Conservation (phyloP, 2,888 invertebrate genomes). For the Tetranychus piercei region DNA sequence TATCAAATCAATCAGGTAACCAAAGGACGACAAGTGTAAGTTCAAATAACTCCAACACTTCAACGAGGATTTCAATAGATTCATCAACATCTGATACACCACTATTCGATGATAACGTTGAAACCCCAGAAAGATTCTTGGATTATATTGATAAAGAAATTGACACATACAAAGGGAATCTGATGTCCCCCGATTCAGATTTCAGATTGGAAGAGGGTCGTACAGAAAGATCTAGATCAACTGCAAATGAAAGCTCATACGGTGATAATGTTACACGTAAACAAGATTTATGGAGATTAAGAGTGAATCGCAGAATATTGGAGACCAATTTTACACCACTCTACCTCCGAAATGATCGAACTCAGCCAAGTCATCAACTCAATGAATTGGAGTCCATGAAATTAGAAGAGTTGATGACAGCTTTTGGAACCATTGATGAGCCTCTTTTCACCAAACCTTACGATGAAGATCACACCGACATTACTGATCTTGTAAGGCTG, state of each 20-base stretch:
- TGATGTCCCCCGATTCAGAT: not conserved
- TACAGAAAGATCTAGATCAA: not conserved
- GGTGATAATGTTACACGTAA: not conserved
- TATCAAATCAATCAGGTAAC: not conserved
- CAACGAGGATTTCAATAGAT: not conserved
- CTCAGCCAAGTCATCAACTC: not conserved
- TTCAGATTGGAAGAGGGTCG: not conserved
- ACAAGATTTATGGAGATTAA: not conserved
- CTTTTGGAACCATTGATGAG: slow-evolving; percentile 1
- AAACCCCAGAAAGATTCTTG: not conserved
- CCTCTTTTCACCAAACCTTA: not conserved
- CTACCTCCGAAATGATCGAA: not conserved
- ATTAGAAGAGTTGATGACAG: not conserved
- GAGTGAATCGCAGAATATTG: not conserved
- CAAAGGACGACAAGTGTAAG: not conserved
- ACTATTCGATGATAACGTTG: not conserved
- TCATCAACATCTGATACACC: not conserved
- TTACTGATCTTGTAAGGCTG: slow-evolving; percentile 59
- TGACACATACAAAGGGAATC: not conserved
- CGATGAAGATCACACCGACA: not conserved
- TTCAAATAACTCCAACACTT: not conserved
- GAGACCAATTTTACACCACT: slow-evolving; percentile 2
- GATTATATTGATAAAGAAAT: not conserved
- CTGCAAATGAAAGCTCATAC: not conserved
- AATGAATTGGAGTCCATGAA: slow-evolving; percentile 6